Conservation (phyloP, 2,113 vertebrate genomes). For the Salvelinus alpinus region DNA sequence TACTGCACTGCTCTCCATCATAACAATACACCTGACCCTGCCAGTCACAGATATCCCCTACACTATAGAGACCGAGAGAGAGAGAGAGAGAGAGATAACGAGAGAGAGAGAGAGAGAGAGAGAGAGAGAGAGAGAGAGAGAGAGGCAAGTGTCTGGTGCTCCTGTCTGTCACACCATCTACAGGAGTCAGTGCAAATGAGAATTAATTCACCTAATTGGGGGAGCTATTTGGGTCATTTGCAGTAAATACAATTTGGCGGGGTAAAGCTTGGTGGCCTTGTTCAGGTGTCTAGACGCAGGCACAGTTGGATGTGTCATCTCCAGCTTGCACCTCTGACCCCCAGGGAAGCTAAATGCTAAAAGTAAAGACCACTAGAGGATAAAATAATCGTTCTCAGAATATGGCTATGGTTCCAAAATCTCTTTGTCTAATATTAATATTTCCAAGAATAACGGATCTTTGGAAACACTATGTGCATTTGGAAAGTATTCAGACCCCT, state of each 20-base stretch:
- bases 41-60: neutral
- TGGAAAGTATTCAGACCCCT: too few species aligned
- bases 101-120: too few species aligned
- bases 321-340: constrained; percentile 14
- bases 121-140: too few species aligned
- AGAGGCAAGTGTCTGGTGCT: constrained; percentile 32
- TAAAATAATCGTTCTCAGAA: neutral
- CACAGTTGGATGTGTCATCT: constrained; percentile 12
- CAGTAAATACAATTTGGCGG: constrained; percentile 48
- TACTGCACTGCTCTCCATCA: constrained; percentile 7
- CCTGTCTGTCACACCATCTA: constrained; percentile 41
- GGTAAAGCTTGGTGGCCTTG: constrained; percentile 28
- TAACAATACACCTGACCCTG: constrained; percentile 42
- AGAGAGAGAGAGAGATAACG: too few species aligned
- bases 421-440: too few species aligned
- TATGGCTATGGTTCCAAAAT: neutral
- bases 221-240: constrained; percentile 55
- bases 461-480: too few species aligned
- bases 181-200: constrained; percentile 53
- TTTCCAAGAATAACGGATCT: too few species aligned
- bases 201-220: constrained; percentile 58
- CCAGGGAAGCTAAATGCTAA: neutral
- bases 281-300: constrained; percentile 33
- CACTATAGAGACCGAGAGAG: neutral
- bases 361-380: neutral